phyloP scores from a whole-genome alignment of 1,140 invertebrate species.

The Trichoplusia ni region DNA sequence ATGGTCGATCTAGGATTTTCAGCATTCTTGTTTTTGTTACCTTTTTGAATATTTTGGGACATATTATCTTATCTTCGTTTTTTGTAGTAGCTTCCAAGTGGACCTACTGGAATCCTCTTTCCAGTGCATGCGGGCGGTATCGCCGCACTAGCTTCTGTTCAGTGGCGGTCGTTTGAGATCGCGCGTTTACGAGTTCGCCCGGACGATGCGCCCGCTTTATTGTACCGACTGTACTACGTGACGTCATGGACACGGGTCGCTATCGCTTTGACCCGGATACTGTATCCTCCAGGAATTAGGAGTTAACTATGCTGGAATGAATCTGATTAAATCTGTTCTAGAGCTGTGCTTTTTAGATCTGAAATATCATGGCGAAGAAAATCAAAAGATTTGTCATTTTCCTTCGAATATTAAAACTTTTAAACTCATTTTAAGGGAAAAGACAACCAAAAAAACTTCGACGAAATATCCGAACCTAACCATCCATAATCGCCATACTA shows the following conservation, averaged over 20 bases:
- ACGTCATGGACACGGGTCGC: conserved; percentile 17
- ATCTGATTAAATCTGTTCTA: too few species aligned
- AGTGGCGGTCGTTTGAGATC: conserved; percentile 29
- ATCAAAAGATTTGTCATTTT: too few species aligned
- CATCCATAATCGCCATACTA: background rate
- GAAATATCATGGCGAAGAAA: too few species aligned
- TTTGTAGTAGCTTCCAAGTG: background rate
- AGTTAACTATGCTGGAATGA: too few species aligned
- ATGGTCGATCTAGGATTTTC: too few species aligned
- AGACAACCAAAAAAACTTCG: too few species aligned
- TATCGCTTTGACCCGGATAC: conserved; percentile 10
- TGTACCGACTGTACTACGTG: conserved; percentile 9
- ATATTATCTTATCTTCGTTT: background rate
- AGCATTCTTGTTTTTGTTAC: background rate
- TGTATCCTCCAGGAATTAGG: background rate
- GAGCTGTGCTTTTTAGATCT: too few species aligned
- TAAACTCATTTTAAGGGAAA: too few species aligned
- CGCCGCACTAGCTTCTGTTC: conserved; percentile 30
- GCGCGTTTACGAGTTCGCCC: conserved; percentile 36
- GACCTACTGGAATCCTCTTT: background rate
- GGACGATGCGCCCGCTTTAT: conserved; percentile 28
- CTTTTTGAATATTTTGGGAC: background rate
- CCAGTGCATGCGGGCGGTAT: conserved; percentile 2
- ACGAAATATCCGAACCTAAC: too few species aligned
- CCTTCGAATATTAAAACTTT: too few species aligned